Percentiles rank a stretch among this genome's conserved stretches.
These are phyloP conservation scores for Synchiropus splendidus DNA, from an alignment of 2,113 vertebrate species.

Conservation along the genomic window DNA sequence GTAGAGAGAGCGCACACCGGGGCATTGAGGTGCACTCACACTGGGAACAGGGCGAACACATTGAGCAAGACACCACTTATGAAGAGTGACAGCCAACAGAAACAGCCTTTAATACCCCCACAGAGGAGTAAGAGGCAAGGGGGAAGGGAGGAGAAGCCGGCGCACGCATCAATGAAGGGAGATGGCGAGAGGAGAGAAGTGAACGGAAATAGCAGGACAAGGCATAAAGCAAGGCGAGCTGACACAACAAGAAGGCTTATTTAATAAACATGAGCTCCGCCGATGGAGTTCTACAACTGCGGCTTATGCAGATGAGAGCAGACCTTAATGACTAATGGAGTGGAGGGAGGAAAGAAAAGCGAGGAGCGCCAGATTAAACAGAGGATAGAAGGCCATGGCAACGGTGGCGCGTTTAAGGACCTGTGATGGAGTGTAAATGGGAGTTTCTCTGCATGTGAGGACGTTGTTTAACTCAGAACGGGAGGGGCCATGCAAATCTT, in stretches of 20 bases:
- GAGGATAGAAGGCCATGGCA: slow-evolving; percentile 43
- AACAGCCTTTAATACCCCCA: slow-evolving; percentile 61
- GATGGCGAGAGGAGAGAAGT: slow-evolving; percentile 17
- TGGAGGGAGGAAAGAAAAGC: slow-evolving; percentile 53
- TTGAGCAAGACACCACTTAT: slow-evolving; percentile 66
- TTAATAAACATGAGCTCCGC: slow-evolving; percentile 66
- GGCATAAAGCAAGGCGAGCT: slow-evolving; percentile 44
- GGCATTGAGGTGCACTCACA: slow-evolving; percentile 55
- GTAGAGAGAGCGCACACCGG: slow-evolving; percentile 45
- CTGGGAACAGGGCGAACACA: slow-evolving; percentile 57
- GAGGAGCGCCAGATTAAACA: slow-evolving; percentile 56
- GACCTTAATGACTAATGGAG: slow-evolving; percentile 65
- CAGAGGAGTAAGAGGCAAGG: slow-evolving; percentile 44
- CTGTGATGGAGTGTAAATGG: slow-evolving; percentile 63
- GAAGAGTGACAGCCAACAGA: slow-evolving; percentile 68
- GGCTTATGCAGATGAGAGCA: slow-evolving; percentile 63
- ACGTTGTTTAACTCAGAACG: slow-evolving; percentile 44
- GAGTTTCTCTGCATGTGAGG: slow-evolving; percentile 34
- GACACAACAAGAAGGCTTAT: slow-evolving; percentile 61
- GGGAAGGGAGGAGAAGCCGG: slow-evolving; percentile 6
- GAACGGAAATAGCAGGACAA: slow-evolving; percentile 36
- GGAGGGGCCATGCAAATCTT: slow-evolving; percentile 8
- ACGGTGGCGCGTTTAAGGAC: slow-evolving; percentile 55
- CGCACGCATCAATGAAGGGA: slow-evolving; percentile 13
- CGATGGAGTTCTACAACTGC: slow-evolving; percentile 48